phyloP scores from a whole-genome alignment of 2,797 vertebrate species.

The Streptopelia turtur region DNA sequence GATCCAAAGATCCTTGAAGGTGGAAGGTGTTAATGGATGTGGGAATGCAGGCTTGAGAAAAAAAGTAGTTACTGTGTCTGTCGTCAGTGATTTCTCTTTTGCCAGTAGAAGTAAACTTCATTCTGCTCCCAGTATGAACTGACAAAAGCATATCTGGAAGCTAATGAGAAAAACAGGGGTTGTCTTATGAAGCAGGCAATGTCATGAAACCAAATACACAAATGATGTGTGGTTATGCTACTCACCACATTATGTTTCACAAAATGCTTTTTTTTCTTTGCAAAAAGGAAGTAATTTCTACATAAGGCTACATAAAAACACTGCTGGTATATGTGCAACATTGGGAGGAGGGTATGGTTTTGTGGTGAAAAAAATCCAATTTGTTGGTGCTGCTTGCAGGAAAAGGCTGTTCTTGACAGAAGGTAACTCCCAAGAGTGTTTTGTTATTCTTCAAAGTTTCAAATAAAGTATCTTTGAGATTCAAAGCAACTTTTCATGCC shows the following conservation, averaged over 20 bases:
- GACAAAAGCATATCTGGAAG: not conserved
- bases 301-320: not conserved
- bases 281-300: not conserved
- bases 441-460: not conserved
- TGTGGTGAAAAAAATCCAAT: not conserved
- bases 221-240: not conserved
- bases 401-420: not conserved
- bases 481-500: rapidly evolving
- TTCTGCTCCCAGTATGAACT: not conserved
- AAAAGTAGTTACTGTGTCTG: not conserved
- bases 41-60: not conserved
- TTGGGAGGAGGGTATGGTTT: rapidly evolving
- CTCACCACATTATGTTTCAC: not conserved
- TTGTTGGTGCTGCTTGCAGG: not conserved
- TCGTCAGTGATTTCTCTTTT: not conserved
- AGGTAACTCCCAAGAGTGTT: not conserved
- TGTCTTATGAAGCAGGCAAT: not conserved
- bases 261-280: not conserved
- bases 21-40: not conserved
- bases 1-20: not conserved
- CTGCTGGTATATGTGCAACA: not conserved
- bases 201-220: rapidly evolving
- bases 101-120: not conserved
- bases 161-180: not conserved
- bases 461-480: not conserved